These are phyloP conservation scores for Eleginops maclovinus DNA, from an alignment of 2,113 vertebrate genomes.

Conservation along the genomic window DNA sequence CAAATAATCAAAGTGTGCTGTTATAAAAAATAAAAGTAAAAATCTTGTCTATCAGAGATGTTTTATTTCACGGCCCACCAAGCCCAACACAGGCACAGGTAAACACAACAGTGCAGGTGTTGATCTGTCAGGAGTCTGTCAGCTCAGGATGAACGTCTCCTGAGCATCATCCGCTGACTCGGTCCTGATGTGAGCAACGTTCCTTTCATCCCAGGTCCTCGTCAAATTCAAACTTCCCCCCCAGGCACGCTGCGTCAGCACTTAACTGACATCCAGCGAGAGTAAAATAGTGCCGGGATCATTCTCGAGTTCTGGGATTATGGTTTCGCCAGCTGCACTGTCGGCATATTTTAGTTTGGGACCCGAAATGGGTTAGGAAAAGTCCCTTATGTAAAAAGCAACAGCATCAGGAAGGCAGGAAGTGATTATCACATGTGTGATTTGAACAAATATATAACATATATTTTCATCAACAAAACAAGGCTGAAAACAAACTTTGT, in stretches of 20 bases:
- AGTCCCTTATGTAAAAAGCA: constrained; percentile 12
- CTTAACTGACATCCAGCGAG: constrained; percentile 11
- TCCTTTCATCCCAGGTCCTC: not conserved
- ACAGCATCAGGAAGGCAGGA: constrained; percentile 1
- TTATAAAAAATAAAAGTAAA: not conserved
- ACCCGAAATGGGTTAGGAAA: not conserved
- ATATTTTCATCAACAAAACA: not conserved
- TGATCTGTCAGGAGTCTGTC: constrained; percentile 6
- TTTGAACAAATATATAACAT: not conserved
- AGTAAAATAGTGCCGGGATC: constrained; percentile 13
- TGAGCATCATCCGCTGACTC: constrained; percentile 22
- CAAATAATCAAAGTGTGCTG: not conserved
- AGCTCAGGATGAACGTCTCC: constrained; percentile 10
- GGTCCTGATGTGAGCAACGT: not conserved
- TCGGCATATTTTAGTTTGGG: constrained; percentile 19
- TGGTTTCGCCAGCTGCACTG: constrained; percentile 18
- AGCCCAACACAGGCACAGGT: constrained; percentile 10
- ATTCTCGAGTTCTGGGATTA: constrained; percentile 4
- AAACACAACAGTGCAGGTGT: not conserved
- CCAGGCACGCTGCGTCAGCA: not conserved
- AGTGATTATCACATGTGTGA: not conserved
- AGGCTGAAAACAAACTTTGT: not conserved
- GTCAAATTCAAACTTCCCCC: not conserved
- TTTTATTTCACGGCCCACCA: constrained; percentile 41
- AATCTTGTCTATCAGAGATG: not conserved